Percentiles rank a stretch among this genome's conserved stretches.
Conservation (phyloP, 2,797 vertebrate species). For the Sciurus carolinensis region DNA sequence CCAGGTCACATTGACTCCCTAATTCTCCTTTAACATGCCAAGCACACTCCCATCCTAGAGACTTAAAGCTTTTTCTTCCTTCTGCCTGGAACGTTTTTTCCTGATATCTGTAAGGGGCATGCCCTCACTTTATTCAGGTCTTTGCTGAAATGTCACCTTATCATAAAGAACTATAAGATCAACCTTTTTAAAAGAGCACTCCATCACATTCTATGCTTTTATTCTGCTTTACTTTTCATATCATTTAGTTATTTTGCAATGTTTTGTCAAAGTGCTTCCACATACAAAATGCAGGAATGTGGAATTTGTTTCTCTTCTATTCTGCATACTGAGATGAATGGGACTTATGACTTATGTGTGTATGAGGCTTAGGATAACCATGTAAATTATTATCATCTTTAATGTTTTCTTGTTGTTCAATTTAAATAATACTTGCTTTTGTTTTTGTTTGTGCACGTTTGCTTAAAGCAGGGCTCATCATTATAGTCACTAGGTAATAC, state of each 20-base stretch:
- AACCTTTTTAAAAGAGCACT: background rate
- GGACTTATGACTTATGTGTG: background rate
- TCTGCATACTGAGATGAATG: background rate
- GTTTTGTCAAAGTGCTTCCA: background rate
- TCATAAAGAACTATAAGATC: background rate
- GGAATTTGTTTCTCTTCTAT: background rate
- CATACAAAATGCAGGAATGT: background rate
- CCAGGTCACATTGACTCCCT: background rate
- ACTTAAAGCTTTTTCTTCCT: background rate
- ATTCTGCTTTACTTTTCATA: background rate
- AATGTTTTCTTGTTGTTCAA: background rate
- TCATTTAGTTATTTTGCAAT: background rate
- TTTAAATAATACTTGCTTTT: background rate
- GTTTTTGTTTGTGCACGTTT: background rate
- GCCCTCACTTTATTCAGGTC: background rate
- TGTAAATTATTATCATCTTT: background rate
- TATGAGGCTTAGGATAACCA: background rate
- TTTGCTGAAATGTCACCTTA: background rate
- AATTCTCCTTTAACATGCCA: background rate
- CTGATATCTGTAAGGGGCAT: background rate
- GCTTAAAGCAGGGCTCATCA: background rate
- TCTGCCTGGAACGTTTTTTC: background rate
- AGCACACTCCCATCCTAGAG: background rate
- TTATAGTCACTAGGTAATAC: background rate
- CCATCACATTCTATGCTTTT: background rate